Evolutionary conservation across 2,888 invertebrate genomes (phyloP).

Genomic region (Shargacucullia verbasci): DNA sequence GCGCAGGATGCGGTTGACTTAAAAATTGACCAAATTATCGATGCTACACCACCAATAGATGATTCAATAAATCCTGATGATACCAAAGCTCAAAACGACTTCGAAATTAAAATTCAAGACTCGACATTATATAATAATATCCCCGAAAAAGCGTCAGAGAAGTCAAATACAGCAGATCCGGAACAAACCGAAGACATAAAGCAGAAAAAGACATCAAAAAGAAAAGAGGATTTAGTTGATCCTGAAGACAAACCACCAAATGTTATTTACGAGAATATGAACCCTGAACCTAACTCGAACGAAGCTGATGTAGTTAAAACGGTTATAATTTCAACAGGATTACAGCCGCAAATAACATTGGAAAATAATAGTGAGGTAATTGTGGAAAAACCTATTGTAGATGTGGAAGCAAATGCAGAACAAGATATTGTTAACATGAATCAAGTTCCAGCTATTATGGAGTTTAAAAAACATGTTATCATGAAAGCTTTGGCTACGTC

Average conservation of each 20-base stretch:
- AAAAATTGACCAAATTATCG: slow-evolving; percentile 43
- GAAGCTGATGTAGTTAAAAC: slow-evolving; percentile 68
- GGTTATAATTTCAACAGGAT: slow-evolving; percentile 74
- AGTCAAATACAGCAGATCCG: slow-evolving; percentile 13
- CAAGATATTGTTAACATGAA: slow-evolving; percentile 18
- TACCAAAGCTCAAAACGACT: neutral
- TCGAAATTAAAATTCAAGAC: slow-evolving; percentile 10
- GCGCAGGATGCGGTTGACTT: slow-evolving; percentile 75
- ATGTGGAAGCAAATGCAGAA: slow-evolving; percentile 16
- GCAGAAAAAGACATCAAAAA: slow-evolving; percentile 9
- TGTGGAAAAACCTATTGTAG: slow-evolving; percentile 7
- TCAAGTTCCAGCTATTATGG: slow-evolving; percentile 19
- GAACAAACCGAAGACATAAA: slow-evolving; percentile 11
- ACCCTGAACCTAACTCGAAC: slow-evolving; percentile 43
- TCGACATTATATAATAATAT: neutral
- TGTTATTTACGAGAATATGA: slow-evolving; percentile 48
- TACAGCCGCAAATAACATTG: slow-evolving; percentile 59
- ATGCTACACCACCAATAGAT: slow-evolving; percentile 2
- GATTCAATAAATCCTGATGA: neutral
- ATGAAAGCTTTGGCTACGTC: slow-evolving; percentile 77
- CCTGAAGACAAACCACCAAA: slow-evolving; percentile 19
- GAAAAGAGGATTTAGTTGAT: slow-evolving; percentile 14
- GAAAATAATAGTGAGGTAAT: slow-evolving; percentile 23
- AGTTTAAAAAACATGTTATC: slow-evolving; percentile 45
- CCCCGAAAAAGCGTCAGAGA: slow-evolving; percentile 5